These are phyloP conservation scores for Acromyrmex charruanus DNA, from an alignment of 1,140 invertebrate genomes.

Conservation along the genomic window DNA sequence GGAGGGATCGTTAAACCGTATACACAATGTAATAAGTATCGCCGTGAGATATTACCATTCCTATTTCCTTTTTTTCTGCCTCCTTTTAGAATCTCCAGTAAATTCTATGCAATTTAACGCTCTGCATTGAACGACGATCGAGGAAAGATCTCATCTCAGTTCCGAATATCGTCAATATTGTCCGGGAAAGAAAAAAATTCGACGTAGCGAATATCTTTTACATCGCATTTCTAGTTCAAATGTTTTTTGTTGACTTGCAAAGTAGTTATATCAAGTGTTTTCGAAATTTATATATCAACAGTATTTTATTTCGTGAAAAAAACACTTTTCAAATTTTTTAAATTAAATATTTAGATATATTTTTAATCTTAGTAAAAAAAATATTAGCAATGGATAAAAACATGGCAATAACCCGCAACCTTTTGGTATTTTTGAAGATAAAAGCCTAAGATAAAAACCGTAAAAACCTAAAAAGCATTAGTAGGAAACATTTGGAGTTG, in stretches of 20 bases:
- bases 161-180: constrained; percentile 10
- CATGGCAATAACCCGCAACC: too few species aligned
- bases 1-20: constrained; percentile 21
- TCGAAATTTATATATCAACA: neutral
- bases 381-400: too few species aligned
- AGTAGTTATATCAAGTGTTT: neutral
- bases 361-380: neutral
- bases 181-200: neutral
- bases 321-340: neutral
- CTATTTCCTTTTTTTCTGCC: neutral
- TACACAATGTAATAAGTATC: constrained; percentile 15
- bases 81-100: neutral
- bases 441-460: too few species aligned
- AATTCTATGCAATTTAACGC: constrained; percentile 15
- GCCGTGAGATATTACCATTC: constrained; percentile 22
- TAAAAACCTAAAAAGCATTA: too few species aligned
- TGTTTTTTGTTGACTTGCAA: neutral
- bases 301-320: neutral
- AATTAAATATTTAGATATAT: neutral
- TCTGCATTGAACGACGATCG: neutral
- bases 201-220: neutral
- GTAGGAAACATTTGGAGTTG: neutral
- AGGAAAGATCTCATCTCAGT: constrained; percentile 23
- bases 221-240: neutral
- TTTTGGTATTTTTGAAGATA: too few species aligned